Conservation (phyloP, 2,113 vertebrate species). For the Myotis yumanensis region DNA sequence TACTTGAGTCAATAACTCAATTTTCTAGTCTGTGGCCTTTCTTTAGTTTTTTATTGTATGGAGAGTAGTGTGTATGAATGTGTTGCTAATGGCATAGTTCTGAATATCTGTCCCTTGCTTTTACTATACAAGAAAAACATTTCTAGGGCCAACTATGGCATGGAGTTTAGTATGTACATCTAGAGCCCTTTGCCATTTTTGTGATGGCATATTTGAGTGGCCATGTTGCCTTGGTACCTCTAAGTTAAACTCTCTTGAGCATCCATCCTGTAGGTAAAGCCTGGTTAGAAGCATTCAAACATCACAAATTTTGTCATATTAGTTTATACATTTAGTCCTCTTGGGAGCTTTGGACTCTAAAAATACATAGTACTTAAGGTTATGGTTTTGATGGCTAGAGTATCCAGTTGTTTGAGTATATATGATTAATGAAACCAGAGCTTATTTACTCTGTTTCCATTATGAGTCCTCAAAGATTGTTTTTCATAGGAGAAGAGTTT, state of each 20-base stretch:
- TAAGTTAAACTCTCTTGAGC: background rate
- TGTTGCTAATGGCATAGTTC: background rate
- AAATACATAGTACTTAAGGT: conserved; percentile 45
- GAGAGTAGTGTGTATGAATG: background rate
- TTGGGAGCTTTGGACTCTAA: conserved; percentile 23
- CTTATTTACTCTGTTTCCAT: conserved; percentile 20
- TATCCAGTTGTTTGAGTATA: background rate
- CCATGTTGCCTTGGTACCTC: background rate
- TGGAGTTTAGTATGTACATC: background rate
- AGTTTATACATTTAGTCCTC: background rate
- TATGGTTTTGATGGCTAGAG: background rate
- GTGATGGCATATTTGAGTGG: background rate
- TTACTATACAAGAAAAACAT: background rate
- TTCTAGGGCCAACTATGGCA: background rate
- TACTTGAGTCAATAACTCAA: background rate
- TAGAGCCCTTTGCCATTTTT: background rate
- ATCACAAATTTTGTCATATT: background rate
- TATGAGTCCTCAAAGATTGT: conserved; percentile 26
- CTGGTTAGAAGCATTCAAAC: background rate
- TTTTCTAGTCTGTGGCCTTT: background rate
- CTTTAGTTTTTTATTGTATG: conserved; percentile 38
- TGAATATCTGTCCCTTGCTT: conserved; percentile 1
- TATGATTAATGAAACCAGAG: conserved; percentile 15
- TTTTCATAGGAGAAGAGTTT: conserved; percentile 38
- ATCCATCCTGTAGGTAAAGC: background rate